phyloP scores from a whole-genome alignment of 2,113 vertebrate genomes.

The Paradoxurus hermaphroditus region DNA sequence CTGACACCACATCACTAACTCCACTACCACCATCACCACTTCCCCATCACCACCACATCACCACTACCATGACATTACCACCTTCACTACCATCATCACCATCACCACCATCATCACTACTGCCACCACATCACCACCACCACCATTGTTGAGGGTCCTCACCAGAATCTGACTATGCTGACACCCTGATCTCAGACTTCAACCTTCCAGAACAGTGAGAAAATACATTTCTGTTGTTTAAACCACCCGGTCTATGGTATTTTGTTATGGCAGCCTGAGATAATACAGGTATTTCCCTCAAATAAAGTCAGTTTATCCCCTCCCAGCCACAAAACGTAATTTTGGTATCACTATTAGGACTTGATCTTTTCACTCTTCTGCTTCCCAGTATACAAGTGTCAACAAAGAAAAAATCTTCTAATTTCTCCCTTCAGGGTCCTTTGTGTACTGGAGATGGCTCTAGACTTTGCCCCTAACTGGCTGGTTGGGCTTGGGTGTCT shows the following conservation, averaged over 20 bases:
- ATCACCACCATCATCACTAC: background rate
- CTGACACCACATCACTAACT: too few relatives aligned
- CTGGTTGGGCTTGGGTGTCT: background rate
- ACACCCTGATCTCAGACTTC: background rate
- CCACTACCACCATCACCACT: background rate
- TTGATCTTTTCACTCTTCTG: background rate
- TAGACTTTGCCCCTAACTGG: background rate
- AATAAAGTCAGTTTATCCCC: background rate
- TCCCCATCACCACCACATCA: background rate
- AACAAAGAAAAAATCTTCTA: background rate
- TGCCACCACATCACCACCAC: background rate
- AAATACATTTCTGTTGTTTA: background rate
- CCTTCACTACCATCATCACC: background rate
- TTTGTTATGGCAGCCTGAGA: background rate
- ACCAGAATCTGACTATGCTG: background rate
- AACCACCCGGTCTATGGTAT: background rate
- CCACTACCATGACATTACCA: background rate
- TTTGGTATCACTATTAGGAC: background rate
- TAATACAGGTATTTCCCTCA: background rate
- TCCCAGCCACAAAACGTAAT: background rate
- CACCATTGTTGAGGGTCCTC: background rate
- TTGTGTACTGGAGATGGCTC: background rate
- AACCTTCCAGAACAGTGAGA: background rate
- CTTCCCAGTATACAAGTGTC: background rate
- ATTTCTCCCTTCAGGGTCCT: background rate